Percentiles rank a stretch among this genome's conserved stretches.
Conservation (phyloP, 2,888 invertebrate genomes). For the Philaethria dido region DNA sequence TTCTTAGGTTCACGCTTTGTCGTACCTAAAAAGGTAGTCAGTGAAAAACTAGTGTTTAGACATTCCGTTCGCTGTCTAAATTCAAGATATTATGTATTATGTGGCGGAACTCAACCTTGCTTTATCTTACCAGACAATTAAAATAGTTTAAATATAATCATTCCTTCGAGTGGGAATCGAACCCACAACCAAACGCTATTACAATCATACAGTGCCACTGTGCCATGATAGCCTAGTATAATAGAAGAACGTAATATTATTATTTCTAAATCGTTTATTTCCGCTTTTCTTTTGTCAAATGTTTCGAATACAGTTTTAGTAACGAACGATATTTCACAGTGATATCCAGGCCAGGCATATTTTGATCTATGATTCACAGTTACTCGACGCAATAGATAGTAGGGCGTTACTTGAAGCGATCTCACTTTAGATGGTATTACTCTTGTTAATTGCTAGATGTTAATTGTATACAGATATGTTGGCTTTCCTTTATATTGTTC, state of each 20-base stretch:
- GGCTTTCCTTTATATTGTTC: not conserved
- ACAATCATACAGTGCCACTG: too few relatives aligned
- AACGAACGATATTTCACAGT: constrained; percentile 9
- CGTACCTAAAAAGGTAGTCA: too few relatives aligned
- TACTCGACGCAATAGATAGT: constrained; percentile 20
- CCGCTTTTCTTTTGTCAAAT: constrained; percentile 4
- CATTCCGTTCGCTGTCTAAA: too few relatives aligned
- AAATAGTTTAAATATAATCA: too few relatives aligned
- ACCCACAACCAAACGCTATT: too few relatives aligned
- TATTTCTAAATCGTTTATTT: constrained; percentile 1
- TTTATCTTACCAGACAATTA: too few relatives aligned
- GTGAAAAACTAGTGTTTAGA: too few relatives aligned
- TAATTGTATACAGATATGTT: not conserved
- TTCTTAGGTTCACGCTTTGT: too few relatives aligned
- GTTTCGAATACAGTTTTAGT: constrained; percentile 6
- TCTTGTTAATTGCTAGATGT: constrained; percentile 11
- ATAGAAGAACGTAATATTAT: not conserved
- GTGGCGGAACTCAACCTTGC: too few relatives aligned
- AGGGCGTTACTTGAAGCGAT: constrained; percentile 22
- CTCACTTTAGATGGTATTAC: constrained; percentile 14
- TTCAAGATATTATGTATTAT: too few relatives aligned
- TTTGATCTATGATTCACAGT: constrained; percentile 28
- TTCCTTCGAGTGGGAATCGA: too few relatives aligned
- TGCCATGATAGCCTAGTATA: not conserved
- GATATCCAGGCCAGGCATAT: constrained; percentile 23